Percentiles rank a stretch among this genome's conserved stretches.
Evolutionary conservation across 2,888 invertebrate genomes (phyloP).

Genomic region (Tetrapedia diversipes): DNA sequence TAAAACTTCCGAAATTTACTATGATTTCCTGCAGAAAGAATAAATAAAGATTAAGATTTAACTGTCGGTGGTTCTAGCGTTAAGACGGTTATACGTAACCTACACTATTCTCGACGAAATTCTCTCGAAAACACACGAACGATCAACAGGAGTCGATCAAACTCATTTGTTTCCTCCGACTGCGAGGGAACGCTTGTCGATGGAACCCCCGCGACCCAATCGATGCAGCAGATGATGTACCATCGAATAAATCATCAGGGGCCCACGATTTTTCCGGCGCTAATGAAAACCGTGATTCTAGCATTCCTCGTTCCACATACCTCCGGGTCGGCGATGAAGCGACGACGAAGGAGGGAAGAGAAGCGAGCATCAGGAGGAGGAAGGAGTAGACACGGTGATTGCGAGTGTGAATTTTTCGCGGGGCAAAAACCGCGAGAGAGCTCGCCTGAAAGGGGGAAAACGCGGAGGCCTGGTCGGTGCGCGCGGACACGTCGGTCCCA

Average conservation of each 20-base stretch:
- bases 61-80: too few relatives aligned
- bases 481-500: slow-evolving; percentile 21
- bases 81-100: too few relatives aligned
- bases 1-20: too few relatives aligned
- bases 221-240: background rate
- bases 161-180: too few relatives aligned
- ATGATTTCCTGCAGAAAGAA: too few relatives aligned
- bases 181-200: too few relatives aligned
- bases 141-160: background rate
- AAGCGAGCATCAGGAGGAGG: too few relatives aligned
- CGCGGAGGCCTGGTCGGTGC: background rate
- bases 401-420: slow-evolving; percentile 13
- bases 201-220: too few relatives aligned
- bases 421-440: slow-evolving; percentile 5
- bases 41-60: too few relatives aligned
- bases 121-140: too few relatives aligned
- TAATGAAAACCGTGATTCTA: slow-evolving; percentile 30
- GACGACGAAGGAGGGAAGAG: too few relatives aligned
- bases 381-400: slow-evolving; percentile 28
- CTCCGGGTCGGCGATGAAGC: slow-evolving; percentile 23
- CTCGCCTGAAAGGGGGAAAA: slow-evolving; percentile 24
- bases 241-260: slow-evolving; percentile 6
- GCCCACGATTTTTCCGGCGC: background rate
- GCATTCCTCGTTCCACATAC: slow-evolving; percentile 40
- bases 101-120: too few relatives aligned